These are phyloP conservation scores for Phlogophora meticulosa DNA, from an alignment of 2,888 invertebrate species.

Conservation along the genomic window DNA sequence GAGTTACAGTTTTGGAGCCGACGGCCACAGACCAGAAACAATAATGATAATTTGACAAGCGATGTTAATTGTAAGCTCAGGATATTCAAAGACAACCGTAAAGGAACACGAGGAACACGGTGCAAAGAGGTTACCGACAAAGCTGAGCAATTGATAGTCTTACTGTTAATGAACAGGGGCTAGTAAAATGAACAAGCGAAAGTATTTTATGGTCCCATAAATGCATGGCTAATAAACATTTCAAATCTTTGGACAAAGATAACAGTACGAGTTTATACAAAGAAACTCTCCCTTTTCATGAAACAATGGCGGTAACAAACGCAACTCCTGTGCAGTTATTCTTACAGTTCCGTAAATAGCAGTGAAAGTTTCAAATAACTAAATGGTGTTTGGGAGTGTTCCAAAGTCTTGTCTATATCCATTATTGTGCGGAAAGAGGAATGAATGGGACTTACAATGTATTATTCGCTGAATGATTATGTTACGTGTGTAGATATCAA, in stretches of 20 bases:
- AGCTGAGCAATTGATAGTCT: conserved; percentile 5
- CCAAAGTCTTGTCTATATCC: conserved; percentile 50
- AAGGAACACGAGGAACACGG: background rate
- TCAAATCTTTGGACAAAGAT: conserved; percentile 38
- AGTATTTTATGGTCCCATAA: conserved; percentile 50
- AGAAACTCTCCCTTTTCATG: conserved; percentile 46
- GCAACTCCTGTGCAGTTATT: conserved; percentile 28
- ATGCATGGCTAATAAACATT: conserved; percentile 38
- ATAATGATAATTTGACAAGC: background rate
- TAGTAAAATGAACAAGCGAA: conserved; percentile 27
- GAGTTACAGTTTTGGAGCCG: conserved; percentile 11
- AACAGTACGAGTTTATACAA: conserved; percentile 29
- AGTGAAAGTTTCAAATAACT: conserved; percentile 57
- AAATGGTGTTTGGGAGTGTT: conserved; percentile 49
- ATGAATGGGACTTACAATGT: conserved; percentile 33
- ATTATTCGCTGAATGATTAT: conserved; percentile 9
- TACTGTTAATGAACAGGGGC: conserved; percentile 21
- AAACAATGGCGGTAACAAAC: conserved; percentile 40
- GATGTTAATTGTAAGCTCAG: background rate
- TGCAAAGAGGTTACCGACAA: background rate
- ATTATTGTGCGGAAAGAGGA: conserved; percentile 29
- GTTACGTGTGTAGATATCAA: conserved; percentile 12
- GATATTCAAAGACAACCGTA: background rate
- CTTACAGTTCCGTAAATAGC: conserved; percentile 41
- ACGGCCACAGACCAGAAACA: background rate